Conservation (phyloP, 2,113 vertebrate genomes). For the Cariama cristata region DNA sequence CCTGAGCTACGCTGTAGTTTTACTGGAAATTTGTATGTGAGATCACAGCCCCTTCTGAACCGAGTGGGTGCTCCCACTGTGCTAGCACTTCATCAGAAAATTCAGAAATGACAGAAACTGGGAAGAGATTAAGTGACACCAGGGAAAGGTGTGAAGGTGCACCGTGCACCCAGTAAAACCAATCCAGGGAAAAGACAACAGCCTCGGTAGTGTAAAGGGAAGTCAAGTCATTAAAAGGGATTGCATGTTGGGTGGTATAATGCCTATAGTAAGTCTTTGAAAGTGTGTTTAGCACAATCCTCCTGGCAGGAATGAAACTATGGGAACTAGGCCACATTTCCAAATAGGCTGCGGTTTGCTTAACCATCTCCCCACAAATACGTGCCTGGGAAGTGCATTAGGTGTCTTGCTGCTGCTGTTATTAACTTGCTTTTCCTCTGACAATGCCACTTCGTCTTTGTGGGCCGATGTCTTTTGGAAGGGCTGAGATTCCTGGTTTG, state of each 20-base stretch:
- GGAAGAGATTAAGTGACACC: neutral
- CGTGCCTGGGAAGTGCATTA: neutral
- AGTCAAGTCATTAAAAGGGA: neutral
- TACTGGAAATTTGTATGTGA: neutral
- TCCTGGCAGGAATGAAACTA: neutral
- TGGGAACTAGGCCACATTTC: neutral
- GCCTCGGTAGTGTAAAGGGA: neutral
- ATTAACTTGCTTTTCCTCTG: neutral
- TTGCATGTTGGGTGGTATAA: neutral
- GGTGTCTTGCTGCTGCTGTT: neutral
- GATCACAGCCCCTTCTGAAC: neutral
- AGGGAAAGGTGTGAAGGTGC: neutral
- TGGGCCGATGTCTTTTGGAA: fast-evolving
- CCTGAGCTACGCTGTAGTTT: neutral
- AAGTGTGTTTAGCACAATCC: neutral
- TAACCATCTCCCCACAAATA: neutral
- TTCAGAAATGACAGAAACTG: neutral
- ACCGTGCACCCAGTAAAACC: neutral
- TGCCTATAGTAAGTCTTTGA: neutral
- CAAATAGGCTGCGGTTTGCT: neutral
- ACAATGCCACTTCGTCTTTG: neutral
- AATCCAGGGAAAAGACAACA: neutral
- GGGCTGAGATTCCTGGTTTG: neutral
- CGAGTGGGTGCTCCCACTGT: neutral
- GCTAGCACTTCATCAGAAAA: neutral